phyloP scores from a whole-genome alignment of 1,140 invertebrate species.

The Pygmarrhopalites habei region DNA sequence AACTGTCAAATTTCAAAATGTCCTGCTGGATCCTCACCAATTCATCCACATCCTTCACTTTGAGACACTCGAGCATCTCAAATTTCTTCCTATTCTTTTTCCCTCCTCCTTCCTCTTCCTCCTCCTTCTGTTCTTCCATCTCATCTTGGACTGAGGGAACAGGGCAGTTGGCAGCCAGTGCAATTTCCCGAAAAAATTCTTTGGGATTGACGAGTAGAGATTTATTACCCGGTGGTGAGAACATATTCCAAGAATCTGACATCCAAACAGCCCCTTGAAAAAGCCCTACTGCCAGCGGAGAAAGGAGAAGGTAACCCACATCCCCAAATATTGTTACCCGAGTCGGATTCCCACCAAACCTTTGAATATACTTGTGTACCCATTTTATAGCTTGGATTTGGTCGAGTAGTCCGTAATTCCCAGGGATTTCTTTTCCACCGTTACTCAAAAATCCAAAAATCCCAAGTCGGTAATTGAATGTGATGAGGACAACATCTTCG shows the following conservation, averaged over 20 bases:
- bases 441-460: slow-evolving; percentile 81
- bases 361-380: slow-evolving; percentile 49
- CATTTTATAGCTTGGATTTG: slow-evolving; percentile 82
- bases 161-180: background rate
- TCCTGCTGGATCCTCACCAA: background rate
- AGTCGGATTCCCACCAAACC: slow-evolving; percentile 74
- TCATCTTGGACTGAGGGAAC: background rate
- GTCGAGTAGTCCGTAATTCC: slow-evolving; percentile 93
- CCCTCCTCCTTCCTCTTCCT: background rate
- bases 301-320: slow-evolving; percentile 36
- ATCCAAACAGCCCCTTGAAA: slow-evolving; percentile 21
- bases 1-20: slow-evolving; percentile 5
- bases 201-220: background rate
- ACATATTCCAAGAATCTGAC: background rate
- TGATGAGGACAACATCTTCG: slow-evolving; percentile 88
- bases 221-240: slow-evolving; percentile 2
- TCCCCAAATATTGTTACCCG: slow-evolving; percentile 82
- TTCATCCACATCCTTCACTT: slow-evolving; percentile 1
- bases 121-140: background rate
- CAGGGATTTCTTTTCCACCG: slow-evolving; percentile 80
- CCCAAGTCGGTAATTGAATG: slow-evolving; percentile 92
- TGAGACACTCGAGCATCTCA: slow-evolving; percentile 1
- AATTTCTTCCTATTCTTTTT: background rate
- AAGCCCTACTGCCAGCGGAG: slow-evolving; percentile 11
- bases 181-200: background rate